Base-by-base conservation (phyloP, 2,797 vertebrate species). In the Ctenopoma kingsleyae region DNA sequence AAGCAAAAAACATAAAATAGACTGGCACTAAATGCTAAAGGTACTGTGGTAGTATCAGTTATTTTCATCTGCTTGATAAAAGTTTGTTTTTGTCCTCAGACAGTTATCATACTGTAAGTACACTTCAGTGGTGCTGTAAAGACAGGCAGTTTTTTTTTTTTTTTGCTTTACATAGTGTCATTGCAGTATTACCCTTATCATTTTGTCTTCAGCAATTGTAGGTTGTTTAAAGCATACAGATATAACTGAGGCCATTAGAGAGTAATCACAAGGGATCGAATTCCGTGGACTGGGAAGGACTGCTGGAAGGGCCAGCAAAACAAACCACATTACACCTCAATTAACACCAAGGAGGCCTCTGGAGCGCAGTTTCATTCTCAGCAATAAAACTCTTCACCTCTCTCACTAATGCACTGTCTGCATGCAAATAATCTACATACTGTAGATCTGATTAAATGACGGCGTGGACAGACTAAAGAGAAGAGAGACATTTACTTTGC, bases 281-380 rank as follows among this genome's bases (percentile, higher is more conserved):
- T 77, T 88, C 83, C 87, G 78, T 88, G 83, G 83, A 81, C 64
- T 84, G 82, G 80, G 78, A 80, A 78, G 56, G 80, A 80, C 74
- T 83, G 71, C 70, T 70, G 57, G 73, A 86, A 86, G 77, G 65
- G 70, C 81, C 85, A 65, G 84, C 82, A 88, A 89, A 91, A 92
- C 89, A 92, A 92, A 91, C 85, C 82, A 82, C 83, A 87, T 88
- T 87, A 91, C 79, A 89, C 87, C 88, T 90, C 87, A 90, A 88
- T 92, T 92, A 92, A 90, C 82, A 88, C 84, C 64, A 54, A 16
- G 17, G 64, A 84, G 57, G 80, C 74, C 86, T 85, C 88, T 53
- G 59, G 83, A 81, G 85, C 72, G 71, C 60, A 62, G 64, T 88
- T 74, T 84, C 30, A 66, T 66, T 82, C 76, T 58, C 74, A 40